Conservation (phyloP, 2,888 invertebrate species). For the Agelastica alni region DNA sequence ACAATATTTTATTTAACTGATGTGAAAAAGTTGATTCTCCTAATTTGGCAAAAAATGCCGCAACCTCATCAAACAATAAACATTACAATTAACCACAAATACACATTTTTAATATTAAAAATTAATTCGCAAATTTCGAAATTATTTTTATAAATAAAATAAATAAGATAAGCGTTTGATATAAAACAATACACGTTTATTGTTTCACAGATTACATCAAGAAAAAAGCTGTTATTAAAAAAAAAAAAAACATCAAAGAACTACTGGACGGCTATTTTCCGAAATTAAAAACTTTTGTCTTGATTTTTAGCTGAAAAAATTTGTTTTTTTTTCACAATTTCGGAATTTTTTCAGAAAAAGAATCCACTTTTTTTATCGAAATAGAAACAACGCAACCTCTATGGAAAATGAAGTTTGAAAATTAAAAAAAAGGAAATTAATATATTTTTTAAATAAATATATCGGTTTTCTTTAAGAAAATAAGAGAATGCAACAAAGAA, state of each 20-base stretch:
- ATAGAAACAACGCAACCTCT: neutral
- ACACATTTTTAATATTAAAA: no score
- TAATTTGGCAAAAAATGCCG: constrained; percentile 4
- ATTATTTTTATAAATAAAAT: no score
- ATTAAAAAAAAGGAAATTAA: neutral
- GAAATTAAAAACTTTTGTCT: constrained; percentile 14
- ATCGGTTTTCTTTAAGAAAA: constrained; percentile 1
- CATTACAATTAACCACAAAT: neutral
- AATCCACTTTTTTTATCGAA: constrained; percentile 20
- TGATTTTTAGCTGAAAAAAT: constrained; percentile 16
- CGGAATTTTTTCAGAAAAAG: constrained; percentile 19
- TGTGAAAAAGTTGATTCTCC: constrained; percentile 19
- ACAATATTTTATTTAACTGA: no score
- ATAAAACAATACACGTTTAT: constrained; percentile 22
- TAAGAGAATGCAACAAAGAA: no score
- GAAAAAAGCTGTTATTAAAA: constrained; percentile 20
- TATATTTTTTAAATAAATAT: no score
- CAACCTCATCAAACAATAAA: constrained; percentile 22
- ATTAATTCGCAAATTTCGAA: no score
- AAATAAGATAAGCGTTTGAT: no score
- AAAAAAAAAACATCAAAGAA: neutral
- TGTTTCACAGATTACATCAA: constrained; percentile 16
- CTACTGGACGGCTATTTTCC: no score
- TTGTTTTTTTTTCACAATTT: constrained; percentile 14
- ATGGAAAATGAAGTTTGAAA: constrained; percentile 25